These are phyloP conservation scores for Scaptomyza cyrtandrae DNA, from an alignment of 2,888 invertebrate genomes.

Conservation along the genomic window DNA sequence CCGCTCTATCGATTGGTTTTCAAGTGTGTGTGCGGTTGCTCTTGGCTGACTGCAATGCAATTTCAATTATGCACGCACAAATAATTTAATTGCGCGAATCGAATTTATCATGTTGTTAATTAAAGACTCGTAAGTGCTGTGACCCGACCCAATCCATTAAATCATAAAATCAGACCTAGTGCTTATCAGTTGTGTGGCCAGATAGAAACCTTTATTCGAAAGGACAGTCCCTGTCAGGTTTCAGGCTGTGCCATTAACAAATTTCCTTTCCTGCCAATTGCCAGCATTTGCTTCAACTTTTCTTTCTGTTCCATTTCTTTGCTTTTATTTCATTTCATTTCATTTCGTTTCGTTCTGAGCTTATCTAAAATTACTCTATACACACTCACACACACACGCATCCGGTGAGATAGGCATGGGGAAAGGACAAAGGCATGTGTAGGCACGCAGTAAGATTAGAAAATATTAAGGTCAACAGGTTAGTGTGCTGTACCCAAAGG, in stretches of 20 bases:
- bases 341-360: conserved; percentile 63
- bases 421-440: conserved; percentile 33
- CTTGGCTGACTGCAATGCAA: conserved; percentile 55
- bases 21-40: conserved; percentile 48
- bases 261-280: conserved; percentile 30
- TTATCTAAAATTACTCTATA: conserved; percentile 75
- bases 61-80: conserved; percentile 76
- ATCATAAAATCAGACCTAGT: conserved; percentile 41
- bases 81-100: conserved; percentile 72
- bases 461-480: conserved; percentile 80
- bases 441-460: conserved; percentile 72
- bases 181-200: conserved; percentile 42
- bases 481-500: conserved; percentile 76
- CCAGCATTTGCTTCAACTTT: conserved; percentile 24
- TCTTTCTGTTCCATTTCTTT: conserved; percentile 39
- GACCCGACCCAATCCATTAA: conserved; percentile 17
- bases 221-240: conserved; percentile 10
- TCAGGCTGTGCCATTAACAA: conserved; percentile 29
- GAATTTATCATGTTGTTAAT: conserved; percentile 62
- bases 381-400: conserved; percentile 40
- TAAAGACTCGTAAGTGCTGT: conserved; percentile 43
- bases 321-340: conserved; percentile 56
- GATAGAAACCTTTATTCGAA: conserved; percentile 20
- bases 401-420: conserved; percentile 3
- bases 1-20: conserved; percentile 71